phyloP scores from a whole-genome alignment of 2,113 vertebrate species.

The Furnarius figulus region DNA sequence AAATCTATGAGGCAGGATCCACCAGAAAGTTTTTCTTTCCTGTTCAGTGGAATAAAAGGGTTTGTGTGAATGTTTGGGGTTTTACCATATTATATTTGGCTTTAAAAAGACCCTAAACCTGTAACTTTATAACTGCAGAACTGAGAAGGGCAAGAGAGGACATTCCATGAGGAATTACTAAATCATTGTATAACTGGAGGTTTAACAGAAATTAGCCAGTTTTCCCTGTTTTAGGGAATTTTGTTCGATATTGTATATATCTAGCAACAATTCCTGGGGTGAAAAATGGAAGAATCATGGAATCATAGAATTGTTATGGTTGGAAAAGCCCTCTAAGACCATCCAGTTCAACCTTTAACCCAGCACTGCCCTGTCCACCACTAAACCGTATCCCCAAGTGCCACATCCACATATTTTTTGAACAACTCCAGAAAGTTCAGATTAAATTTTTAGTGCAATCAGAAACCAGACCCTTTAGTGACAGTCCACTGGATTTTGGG shows the following conservation, averaged over 20 bases:
- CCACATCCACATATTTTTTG: background rate
- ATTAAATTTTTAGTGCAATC: background rate
- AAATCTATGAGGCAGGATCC: background rate
- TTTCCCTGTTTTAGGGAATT: background rate
- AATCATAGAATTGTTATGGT: background rate
- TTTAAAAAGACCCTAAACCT: background rate
- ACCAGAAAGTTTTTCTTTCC: background rate
- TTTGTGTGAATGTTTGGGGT: background rate
- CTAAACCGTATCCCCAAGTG: background rate
- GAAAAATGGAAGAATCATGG: background rate
- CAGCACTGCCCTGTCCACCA: background rate
- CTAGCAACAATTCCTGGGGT: background rate
- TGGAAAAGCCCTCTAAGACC: background rate
- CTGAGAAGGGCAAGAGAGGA: background rate
- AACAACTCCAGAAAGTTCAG: background rate
- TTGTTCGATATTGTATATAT: background rate
- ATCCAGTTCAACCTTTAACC: background rate
- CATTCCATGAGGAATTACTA: fast-evolving
- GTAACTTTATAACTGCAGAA: background rate
- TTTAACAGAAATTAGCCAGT: background rate
- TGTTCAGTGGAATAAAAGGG: background rate
- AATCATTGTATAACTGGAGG: background rate
- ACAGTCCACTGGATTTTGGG: background rate
- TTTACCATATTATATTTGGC: background rate
- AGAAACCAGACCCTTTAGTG: background rate